Base-by-base conservation (phyloP, 2,888 invertebrate genomes). In the Patella depressa region DNA sequence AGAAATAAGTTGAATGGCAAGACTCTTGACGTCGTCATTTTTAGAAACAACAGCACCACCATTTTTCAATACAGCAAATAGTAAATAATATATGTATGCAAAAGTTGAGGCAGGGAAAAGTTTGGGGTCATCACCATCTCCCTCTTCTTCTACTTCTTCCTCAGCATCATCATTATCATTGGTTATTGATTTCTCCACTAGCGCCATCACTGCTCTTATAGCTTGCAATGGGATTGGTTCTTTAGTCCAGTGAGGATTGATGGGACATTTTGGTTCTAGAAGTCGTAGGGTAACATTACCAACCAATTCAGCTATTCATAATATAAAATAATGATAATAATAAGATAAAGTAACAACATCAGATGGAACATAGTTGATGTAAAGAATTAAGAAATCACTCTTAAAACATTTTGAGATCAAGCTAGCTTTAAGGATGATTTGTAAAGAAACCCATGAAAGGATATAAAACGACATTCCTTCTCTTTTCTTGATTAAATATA, bases 71-170 rank as follows among this genome's bases (percentile, higher is more conserved):
- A 90, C 84, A 71, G 83, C 83, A 53, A 85, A 94, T 5, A 98
- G 91, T 85, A 97, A 93, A 17, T 96, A 95, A 91, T 97, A 97
- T 15, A 94, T 93, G 89, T 96, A 98, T 86, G 95, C 95, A 92
- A 97, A 96, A 0, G 95, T 95, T 2, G 96, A 95, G 0, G 95
- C 95, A 1, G 94, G 93, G 84, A 95, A 93, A 85, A 85, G 74
- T 29, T 72, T 72, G 3, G 78, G 75, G 0, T 81, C 81, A n/a
- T 80, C 73, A 0, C 77, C 74, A 1, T 79, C 24, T 15, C 80
- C 72, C 2, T 76, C 76, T n/a, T 83, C 76, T 69, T 59, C 69
- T 29, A 76, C 24, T 73, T n/a, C 9, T 9, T 65, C 59, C 53
- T 55, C 17, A 73, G 55, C 12, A 72, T 71, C 45, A 74, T 55